A percentile compares a stretch with the other conserved stretches of the same genome.
These are phyloP conservation scores for Mya arenaria DNA, from an alignment of 1,140 invertebrate genomes.

Conservation along the genomic window DNA sequence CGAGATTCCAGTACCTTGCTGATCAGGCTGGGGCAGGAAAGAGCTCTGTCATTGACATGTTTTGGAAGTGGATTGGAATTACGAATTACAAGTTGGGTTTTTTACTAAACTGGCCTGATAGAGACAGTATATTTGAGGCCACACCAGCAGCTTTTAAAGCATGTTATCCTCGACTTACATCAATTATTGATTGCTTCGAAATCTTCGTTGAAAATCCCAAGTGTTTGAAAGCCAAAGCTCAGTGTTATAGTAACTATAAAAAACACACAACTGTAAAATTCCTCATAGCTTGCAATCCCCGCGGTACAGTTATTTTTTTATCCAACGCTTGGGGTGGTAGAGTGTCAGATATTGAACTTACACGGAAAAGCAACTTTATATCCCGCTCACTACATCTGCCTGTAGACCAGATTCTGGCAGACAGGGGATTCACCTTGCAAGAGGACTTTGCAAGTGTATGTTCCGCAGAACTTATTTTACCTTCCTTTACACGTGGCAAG, in stretches of 20 bases:
- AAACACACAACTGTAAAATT: slow-evolving; percentile 60
- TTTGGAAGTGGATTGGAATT: slow-evolving; percentile 59
- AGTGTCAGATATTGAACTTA: slow-evolving; percentile 58
- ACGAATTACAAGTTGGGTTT: slow-evolving; percentile 45
- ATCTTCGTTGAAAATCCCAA: slow-evolving; percentile 62
- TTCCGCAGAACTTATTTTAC: slow-evolving; percentile 55
- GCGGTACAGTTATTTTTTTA: slow-evolving; percentile 54
- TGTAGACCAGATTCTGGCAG: slow-evolving; percentile 59
- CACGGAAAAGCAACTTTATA: slow-evolving; percentile 46
- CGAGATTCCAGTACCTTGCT: neutral
- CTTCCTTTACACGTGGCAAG: slow-evolving; percentile 64
- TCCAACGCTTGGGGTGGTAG: slow-evolving; percentile 61
- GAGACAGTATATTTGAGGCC: slow-evolving; percentile 38
- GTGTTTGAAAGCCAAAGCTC: slow-evolving; percentile 36
- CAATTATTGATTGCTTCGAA: slow-evolving; percentile 66
- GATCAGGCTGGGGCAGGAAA: slow-evolving; percentile 19
- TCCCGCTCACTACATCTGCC: slow-evolving; percentile 16
- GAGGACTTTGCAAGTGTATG: slow-evolving; percentile 58
- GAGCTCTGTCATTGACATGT: slow-evolving; percentile 27
- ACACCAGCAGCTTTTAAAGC: slow-evolving; percentile 50
- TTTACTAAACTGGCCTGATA: slow-evolving; percentile 43
- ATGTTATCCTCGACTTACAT: slow-evolving; percentile 49
- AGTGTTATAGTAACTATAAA: slow-evolving; percentile 58
- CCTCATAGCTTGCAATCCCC: slow-evolving; percentile 57
- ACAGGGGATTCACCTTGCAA: slow-evolving; percentile 52